phyloP scores from a whole-genome alignment of 2,888 invertebrate species.

The Aspidapion aeneum region DNA sequence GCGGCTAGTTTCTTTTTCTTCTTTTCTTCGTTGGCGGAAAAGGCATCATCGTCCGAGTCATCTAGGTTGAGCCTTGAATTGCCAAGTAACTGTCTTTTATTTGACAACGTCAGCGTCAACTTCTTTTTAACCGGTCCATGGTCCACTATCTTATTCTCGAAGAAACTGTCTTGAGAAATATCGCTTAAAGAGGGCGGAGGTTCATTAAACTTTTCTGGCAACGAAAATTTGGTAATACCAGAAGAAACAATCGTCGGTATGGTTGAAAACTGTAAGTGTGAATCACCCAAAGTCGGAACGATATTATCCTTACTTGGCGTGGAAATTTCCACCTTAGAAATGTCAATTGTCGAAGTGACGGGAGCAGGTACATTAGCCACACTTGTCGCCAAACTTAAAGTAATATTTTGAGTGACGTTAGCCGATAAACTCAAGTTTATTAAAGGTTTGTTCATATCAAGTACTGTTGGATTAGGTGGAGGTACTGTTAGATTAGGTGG shows the following conservation, averaged over 20 bases:
- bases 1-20: conserved; percentile 25
- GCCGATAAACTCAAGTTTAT: conserved; percentile 26
- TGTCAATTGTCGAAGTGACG: conserved; percentile 14
- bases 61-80: conserved; percentile 35
- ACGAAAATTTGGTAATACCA: background rate
- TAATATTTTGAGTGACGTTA: conserved; percentile 25
- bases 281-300: background rate
- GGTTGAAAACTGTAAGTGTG: background rate
- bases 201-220: background rate
- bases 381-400: conserved; percentile 21
- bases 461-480: conserved; percentile 6
- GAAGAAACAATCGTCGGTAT: background rate
- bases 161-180: conserved; percentile 1
- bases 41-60: conserved; percentile 35
- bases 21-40: conserved; percentile 28
- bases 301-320: background rate
- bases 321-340: conserved; percentile 15
- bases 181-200: conserved; percentile 6
- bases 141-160: too few species aligned
- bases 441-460: conserved; percentile 24
- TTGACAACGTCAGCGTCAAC: conserved; percentile 33
- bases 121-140: conserved; percentile 20
- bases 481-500: conserved; percentile 12
- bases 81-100: conserved; percentile 34
- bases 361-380: conserved; percentile 18